Evolutionary conservation across 2,797 vertebrate genomes (phyloP).

Genomic region (Trematomus bernacchii): DNA sequence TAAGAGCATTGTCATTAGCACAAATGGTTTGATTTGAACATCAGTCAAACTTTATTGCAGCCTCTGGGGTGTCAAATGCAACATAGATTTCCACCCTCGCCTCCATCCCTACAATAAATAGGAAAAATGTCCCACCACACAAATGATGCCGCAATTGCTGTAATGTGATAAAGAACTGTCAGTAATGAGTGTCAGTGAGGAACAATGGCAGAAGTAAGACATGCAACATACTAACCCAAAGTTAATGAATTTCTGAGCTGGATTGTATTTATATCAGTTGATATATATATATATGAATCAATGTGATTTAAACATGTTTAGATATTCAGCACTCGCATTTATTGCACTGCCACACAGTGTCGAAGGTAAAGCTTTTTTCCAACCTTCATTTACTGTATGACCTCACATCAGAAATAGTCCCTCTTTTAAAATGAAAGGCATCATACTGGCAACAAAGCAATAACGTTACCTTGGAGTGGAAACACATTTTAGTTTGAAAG

Average conservation of each 20-base stretch:
- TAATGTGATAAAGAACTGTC: slow-evolving; percentile 4
- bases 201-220: background rate
- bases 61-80: slow-evolving; percentile 43
- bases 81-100: slow-evolving; percentile 15
- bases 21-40: slow-evolving; percentile 54
- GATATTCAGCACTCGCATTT: background rate
- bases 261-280: background rate
- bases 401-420: slow-evolving; percentile 11
- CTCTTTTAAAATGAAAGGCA: slow-evolving; percentile 27
- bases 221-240: background rate
- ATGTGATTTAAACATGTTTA: background rate
- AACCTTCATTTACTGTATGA: background rate
- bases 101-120: slow-evolving; percentile 35
- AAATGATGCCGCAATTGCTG: slow-evolving; percentile 13
- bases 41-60: slow-evolving; percentile 46
- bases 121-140: background rate
- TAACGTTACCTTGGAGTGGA: slow-evolving; percentile 26
- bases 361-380: background rate
- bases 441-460: slow-evolving; percentile 40
- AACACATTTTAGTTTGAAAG: slow-evolving; percentile 31
- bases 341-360: slow-evolving; percentile 1
- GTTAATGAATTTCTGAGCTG: slow-evolving; percentile 7
- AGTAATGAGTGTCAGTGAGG: background rate
- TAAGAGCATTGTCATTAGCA: slow-evolving; percentile 50
- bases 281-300: background rate